Evolutionary conservation across 2,797 vertebrate genomes (phyloP).

Genomic region (Sebastes hubbsi): DNA sequence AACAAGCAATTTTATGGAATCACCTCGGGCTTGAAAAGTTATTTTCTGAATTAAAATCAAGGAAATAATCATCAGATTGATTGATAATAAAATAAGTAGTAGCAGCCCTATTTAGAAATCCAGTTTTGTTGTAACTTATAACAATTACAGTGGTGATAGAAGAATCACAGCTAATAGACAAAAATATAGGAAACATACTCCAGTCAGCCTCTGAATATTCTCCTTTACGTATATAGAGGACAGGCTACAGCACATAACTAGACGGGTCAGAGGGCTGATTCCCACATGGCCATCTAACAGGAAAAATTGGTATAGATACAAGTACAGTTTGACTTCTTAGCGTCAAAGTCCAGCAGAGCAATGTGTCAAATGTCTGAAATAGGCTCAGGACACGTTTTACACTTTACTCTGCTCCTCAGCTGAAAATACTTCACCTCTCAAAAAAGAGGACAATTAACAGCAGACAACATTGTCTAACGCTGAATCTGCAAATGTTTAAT

Average conservation of each 20-base stretch:
- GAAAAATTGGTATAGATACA: slow-evolving; percentile 15
- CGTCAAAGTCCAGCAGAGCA: slow-evolving; percentile 21
- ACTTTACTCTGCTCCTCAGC: not conserved
- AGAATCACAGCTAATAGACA: not conserved
- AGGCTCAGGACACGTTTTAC: not conserved
- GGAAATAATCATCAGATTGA: not conserved
- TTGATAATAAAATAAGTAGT: not conserved
- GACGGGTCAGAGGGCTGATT: not conserved
- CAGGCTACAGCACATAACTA: not conserved
- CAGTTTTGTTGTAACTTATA: not conserved
- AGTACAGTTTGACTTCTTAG: slow-evolving; percentile 15
- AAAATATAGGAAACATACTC: not conserved
- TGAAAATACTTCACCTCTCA: slow-evolving; percentile 14
- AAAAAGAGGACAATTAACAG: not conserved
- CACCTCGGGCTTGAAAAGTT: not conserved
- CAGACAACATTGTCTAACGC: not conserved
- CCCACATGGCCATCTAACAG: slow-evolving; percentile 14
- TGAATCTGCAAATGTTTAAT: not conserved
- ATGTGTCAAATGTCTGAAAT: slow-evolving; percentile 33
- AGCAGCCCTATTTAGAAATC: not conserved
- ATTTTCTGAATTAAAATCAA: not conserved
- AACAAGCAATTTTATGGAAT: not conserved
- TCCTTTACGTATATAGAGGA: not conserved
- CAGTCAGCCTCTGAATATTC: not conserved
- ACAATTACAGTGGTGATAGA: not conserved